These are phyloP conservation scores for Lycocerus yunnanus DNA, from an alignment of 2,888 invertebrate genomes.

Conservation along the genomic window DNA sequence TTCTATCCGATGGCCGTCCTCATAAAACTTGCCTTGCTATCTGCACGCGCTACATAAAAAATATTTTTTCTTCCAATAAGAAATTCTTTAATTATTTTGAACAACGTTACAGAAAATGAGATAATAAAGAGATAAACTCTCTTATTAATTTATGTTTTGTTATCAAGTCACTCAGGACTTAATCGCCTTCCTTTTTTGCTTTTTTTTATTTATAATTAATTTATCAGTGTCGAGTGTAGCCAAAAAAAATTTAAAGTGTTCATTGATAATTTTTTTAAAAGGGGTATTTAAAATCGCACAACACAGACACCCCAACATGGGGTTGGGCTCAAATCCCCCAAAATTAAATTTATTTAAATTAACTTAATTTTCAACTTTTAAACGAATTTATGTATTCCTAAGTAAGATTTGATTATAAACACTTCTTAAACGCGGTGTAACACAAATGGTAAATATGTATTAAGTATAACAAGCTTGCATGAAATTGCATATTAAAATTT, in stretches of 20 bases:
- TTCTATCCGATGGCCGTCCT: conserved; percentile 15
- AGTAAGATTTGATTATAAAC: not conserved
- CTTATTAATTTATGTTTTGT: not conserved
- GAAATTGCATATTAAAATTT: conserved; percentile 31
- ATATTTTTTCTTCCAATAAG: conserved; percentile 7
- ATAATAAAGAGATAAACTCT: not conserved
- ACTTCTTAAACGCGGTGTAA: not conserved
- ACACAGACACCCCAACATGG: not conserved
- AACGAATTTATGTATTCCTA: not conserved
- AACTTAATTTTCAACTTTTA: not conserved
- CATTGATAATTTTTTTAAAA: not conserved
- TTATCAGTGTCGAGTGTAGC: not conserved
- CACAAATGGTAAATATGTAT: conserved; percentile 21
- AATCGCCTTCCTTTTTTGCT: not conserved
- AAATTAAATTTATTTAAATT: not conserved
- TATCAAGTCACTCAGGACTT: not conserved
- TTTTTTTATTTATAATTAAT: not conserved
- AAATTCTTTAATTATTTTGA: conserved; percentile 20
- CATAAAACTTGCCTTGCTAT: conserved; percentile 11
- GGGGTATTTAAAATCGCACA: not conserved
- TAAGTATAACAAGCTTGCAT: conserved; percentile 23
- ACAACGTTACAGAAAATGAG: conserved; percentile 13
- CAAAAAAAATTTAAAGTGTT: not conserved
- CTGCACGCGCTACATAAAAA: conserved; percentile 11
- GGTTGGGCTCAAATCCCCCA: not conserved